A percentile compares a stretch with the other conserved stretches of the same genome.
Evolutionary conservation across 2,797 vertebrate genomes (phyloP).

Genomic region (Macropodus opercularis): DNA sequence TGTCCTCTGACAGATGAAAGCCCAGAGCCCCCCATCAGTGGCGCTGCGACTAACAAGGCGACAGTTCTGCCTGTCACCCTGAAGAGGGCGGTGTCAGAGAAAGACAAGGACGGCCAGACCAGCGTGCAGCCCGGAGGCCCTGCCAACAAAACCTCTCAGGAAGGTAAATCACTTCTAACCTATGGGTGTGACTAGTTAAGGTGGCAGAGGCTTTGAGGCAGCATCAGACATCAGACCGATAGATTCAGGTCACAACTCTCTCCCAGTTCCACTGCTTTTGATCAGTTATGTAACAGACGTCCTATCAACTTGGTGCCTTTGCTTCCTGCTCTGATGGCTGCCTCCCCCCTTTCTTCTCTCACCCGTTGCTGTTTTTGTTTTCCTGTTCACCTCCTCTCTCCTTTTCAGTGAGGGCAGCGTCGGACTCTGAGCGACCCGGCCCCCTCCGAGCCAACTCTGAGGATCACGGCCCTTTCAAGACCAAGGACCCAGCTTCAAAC

Average conservation of each 20-base stretch:
- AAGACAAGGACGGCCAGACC: conserved; percentile 86
- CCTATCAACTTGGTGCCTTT: conserved; percentile 3
- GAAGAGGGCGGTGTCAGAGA: conserved; percentile 87
- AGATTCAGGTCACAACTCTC: conserved; percentile 44
- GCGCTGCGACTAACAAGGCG: conserved; percentile 81
- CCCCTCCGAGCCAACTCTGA: conserved; percentile 81
- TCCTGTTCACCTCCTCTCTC: neutral
- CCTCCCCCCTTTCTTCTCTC: neutral
- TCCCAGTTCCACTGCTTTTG: conserved; percentile 9
- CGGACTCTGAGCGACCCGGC: conserved; percentile 79
- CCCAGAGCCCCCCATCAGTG: conserved; percentile 82
- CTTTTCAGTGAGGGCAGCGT: conserved; percentile 58
- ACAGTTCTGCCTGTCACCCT: conserved; percentile 82
- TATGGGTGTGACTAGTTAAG: too few relatives aligned
- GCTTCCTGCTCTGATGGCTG: neutral
- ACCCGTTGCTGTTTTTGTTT: neutral
- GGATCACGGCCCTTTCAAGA: conserved; percentile 78
- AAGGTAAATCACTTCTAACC: conserved; percentile 90
- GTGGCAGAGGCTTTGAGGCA: too few relatives aligned
- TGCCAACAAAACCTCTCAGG: conserved; percentile 84
- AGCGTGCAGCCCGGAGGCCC: conserved; percentile 79
- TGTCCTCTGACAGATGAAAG: conserved; percentile 82
- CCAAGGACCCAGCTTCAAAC: conserved; percentile 77
- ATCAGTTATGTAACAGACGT: conserved; percentile 32
- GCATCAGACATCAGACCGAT: conserved; percentile 19